Conservation (phyloP, 2,888 invertebrate genomes). For the Cheilosia impressa region DNA sequence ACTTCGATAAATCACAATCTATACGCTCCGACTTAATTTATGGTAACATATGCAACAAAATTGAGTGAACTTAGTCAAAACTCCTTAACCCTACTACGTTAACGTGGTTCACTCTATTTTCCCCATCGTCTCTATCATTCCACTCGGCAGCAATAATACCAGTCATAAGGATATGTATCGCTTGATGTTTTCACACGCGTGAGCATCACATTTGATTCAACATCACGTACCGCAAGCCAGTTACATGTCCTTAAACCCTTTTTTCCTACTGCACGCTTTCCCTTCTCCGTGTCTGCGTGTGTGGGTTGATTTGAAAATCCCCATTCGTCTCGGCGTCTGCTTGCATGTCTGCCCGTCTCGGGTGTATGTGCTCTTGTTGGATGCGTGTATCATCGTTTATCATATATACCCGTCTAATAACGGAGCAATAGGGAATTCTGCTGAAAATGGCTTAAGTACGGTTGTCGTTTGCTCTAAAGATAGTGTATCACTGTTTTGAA, state of each 20-base stretch:
- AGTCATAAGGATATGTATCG: slow-evolving; percentile 60
- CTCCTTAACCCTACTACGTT: slow-evolving; percentile 26
- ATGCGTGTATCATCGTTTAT: slow-evolving; percentile 71
- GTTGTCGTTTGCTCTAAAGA: slow-evolving; percentile 71
- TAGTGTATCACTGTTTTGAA: slow-evolving; percentile 72
- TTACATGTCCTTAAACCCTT: slow-evolving; percentile 74
- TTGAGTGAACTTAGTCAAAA: slow-evolving; percentile 54
- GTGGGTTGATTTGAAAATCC: slow-evolving; percentile 68
- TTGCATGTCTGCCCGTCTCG: slow-evolving; percentile 65
- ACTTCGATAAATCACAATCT: slow-evolving; percentile 60
- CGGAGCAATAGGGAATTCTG: slow-evolving; percentile 33
- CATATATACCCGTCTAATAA: slow-evolving; percentile 64
- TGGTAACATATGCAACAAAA: slow-evolving; percentile 65
- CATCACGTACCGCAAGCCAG: slow-evolving; percentile 81
- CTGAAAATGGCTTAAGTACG: slow-evolving; percentile 73
- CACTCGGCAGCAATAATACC: slow-evolving; percentile 32
- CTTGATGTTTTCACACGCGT: slow-evolving; percentile 83
- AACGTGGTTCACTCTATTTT: background rate
- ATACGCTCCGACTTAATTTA: slow-evolving; percentile 58
- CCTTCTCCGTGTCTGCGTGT: background rate
- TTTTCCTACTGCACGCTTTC: slow-evolving; percentile 21
- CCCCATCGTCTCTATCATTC: slow-evolving; percentile 22
- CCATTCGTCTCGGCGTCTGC: slow-evolving; percentile 67
- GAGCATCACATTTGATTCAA: slow-evolving; percentile 83
- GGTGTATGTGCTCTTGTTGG: slow-evolving; percentile 32